phyloP scores from a whole-genome alignment of 2,113 vertebrate genomes.

The Odontophorus gujanensis region DNA sequence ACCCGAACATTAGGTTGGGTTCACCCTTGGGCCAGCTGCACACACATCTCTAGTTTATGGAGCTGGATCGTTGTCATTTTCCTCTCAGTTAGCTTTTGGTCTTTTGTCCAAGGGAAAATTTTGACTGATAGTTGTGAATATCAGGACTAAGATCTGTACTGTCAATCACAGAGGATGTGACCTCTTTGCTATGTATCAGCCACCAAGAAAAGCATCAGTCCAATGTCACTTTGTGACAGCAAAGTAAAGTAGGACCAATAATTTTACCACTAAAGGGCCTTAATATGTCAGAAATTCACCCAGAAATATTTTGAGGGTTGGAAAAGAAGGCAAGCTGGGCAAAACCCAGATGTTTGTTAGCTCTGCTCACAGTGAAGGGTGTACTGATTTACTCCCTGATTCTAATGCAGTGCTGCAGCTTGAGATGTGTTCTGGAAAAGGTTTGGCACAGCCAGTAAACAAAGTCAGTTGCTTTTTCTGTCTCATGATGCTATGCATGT shows the following conservation, averaged over 20 bases:
- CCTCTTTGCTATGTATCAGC: neutral
- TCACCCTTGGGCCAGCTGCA: neutral
- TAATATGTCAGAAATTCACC: neutral
- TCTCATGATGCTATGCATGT: neutral
- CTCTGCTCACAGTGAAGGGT: neutral
- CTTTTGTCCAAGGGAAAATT: neutral
- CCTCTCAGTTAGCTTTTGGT: neutral
- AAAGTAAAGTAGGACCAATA: neutral
- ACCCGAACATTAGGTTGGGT: neutral
- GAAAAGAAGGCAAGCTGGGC: neutral
- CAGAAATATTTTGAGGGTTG: neutral
- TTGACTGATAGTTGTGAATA: neutral
- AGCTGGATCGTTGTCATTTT: neutral
- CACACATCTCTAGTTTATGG: neutral
- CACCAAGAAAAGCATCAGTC: neutral
- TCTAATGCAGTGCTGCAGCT: neutral
- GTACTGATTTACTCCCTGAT: neutral
- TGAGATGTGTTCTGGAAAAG: neutral
- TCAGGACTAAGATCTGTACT: neutral
- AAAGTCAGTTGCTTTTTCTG: neutral
- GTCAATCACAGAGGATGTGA: neutral
- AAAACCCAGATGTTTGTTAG: neutral
- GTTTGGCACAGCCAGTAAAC: neutral
- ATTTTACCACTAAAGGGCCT: neutral
- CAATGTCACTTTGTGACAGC: neutral